Percentiles rank a stretch among this genome's conserved stretches.
phyloP scores from a whole-genome alignment of 2,797 vertebrate genomes.

The Cyclura pinguis region DNA sequence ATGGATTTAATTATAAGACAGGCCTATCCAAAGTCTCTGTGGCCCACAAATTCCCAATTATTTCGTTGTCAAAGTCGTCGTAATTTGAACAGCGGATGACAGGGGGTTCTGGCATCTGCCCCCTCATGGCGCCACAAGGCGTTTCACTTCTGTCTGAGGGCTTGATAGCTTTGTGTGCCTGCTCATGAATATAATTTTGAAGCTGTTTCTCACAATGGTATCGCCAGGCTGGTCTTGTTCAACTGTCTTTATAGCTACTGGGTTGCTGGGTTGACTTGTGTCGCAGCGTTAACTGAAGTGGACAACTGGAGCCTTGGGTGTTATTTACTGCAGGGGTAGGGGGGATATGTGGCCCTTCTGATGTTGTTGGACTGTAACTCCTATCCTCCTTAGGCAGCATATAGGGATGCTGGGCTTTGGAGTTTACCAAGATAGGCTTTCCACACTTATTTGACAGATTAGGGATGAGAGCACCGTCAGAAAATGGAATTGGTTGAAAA shows the following conservation, averaged over 20 bases:
- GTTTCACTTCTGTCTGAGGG: not conserved
- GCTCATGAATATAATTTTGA: constrained; percentile 15
- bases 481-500: too few relatives aligned
- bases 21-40: constrained; percentile 17
- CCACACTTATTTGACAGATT: too few relatives aligned
- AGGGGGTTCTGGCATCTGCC: constrained; percentile 18
- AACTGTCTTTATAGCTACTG: not conserved
- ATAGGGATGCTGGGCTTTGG: too few relatives aligned
- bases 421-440: too few relatives aligned
- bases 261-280: not conserved
- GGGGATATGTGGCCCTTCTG: not conserved
- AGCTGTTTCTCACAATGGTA: not conserved
- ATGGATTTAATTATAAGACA: constrained; percentile 50
- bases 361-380: not conserved
- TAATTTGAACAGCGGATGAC: constrained; percentile 29
- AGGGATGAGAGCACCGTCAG: too few relatives aligned
- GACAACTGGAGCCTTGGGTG: not conserved
- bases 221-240: not conserved
- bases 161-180: constrained; percentile 6
- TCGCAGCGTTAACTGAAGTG: not conserved
- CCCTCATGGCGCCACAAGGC: not conserved
- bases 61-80: constrained; percentile 40
- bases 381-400: too few relatives aligned
- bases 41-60: constrained; percentile 42
- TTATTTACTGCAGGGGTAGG: not conserved